These are phyloP conservation scores for Eurypyga helias DNA, from an alignment of 2,113 vertebrate species.

Conservation along the genomic window DNA sequence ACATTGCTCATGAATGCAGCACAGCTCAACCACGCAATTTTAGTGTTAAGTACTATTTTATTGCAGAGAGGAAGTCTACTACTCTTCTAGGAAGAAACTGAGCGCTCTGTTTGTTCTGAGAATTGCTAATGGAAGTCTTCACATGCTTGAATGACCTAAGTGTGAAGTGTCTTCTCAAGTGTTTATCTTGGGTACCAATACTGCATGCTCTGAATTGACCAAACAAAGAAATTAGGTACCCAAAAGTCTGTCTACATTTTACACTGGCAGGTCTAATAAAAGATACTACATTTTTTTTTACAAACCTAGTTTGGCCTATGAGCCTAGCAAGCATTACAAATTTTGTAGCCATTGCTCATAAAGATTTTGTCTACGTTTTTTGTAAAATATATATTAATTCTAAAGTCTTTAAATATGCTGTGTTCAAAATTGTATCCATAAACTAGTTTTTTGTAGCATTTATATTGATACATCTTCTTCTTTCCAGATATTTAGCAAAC, in stretches of 20 bases:
- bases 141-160: neutral
- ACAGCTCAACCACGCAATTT: neutral
- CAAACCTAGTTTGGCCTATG: neutral
- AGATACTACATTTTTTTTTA: neutral
- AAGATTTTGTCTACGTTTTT: neutral
- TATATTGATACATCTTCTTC: neutral
- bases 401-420: neutral
- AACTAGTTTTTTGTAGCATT: neutral
- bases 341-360: neutral
- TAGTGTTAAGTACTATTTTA: neutral
- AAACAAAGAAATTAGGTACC: neutral
- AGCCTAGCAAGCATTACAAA: neutral
- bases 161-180: conserved; percentile 4
- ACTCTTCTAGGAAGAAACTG: neutral
- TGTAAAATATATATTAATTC: neutral
- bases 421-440: neutral
- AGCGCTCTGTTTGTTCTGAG: neutral
- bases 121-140: conserved; percentile 21
- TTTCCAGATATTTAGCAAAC: neutral
- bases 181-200: neutral
- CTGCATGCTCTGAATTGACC: neutral
- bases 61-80: neutral
- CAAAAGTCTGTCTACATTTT: neutral
- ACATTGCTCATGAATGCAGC: neutral
- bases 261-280: neutral